phyloP scores from a whole-genome alignment of 2,888 invertebrate genomes.

The Watsonalla binaria region DNA sequence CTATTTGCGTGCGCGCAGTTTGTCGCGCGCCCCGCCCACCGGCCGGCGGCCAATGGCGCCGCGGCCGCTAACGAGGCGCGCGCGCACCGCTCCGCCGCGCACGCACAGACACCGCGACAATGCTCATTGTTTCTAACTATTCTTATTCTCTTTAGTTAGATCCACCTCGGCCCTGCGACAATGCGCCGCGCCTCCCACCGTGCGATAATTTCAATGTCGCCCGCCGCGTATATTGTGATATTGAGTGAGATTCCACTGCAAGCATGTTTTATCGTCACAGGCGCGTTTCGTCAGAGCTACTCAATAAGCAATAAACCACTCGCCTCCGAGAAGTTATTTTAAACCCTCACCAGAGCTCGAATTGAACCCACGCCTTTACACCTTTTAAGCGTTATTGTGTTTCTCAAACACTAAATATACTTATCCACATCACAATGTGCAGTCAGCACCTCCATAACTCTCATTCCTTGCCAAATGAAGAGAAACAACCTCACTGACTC shows the following conservation, averaged over 20 bases:
- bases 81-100: constrained; percentile 40
- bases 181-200: constrained; percentile 63
- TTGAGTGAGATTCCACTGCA: constrained; percentile 72
- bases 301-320: constrained; percentile 78
- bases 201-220: constrained; percentile 75
- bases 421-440: constrained; percentile 15
- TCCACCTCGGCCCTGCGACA: constrained; percentile 45
- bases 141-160: constrained; percentile 67
- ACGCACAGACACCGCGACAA: constrained; percentile 59
- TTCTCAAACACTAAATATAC: constrained; percentile 61
- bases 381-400: constrained; percentile 77
- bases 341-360: constrained; percentile 60
- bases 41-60: constrained; percentile 60
- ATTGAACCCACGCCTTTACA: constrained; percentile 71
- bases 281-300: constrained; percentile 72
- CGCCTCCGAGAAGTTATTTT: constrained; percentile 75
- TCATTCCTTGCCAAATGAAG: constrained; percentile 16
- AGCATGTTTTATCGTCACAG: constrained; percentile 67
- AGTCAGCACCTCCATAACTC: too few relatives aligned
- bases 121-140: constrained; percentile 73
- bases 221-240: constrained; percentile 70
- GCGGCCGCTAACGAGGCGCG: constrained; percentile 48
- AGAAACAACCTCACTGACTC: background rate
- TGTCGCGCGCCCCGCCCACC: constrained; percentile 66
- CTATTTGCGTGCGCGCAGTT: constrained; percentile 78